Conservation (phyloP, 92 coral and sea anemone genomes). For the Porites evermanni region DNA sequence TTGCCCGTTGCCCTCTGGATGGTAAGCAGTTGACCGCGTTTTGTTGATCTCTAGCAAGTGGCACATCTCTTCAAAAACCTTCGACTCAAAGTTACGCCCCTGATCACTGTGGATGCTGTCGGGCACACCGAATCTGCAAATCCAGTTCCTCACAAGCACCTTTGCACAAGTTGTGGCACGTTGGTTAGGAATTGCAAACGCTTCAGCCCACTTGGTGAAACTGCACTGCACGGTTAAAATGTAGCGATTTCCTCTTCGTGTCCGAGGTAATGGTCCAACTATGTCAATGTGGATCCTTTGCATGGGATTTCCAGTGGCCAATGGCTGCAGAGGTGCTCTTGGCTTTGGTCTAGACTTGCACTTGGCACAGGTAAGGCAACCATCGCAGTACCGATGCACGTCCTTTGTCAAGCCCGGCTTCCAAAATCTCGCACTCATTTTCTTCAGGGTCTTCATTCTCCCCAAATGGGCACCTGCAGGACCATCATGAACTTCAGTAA, state of each 20-base stretch:
- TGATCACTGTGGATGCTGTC: conserved; percentile 62
- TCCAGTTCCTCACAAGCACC: conserved; percentile 48
- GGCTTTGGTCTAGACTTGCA: conserved; percentile 28
- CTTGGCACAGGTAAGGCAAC: conserved; percentile 58
- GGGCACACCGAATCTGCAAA: conserved; percentile 51
- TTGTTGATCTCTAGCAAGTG: conserved; percentile 13
- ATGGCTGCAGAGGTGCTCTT: too few species aligned
- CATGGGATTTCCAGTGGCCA: conserved; percentile 36
- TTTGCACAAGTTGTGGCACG: conserved; percentile 51
- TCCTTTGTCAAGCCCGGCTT: conserved; percentile 42
- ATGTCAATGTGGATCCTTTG: conserved; percentile 69
- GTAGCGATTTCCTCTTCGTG: conserved; percentile 51
- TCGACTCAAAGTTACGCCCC: conserved; percentile 36
- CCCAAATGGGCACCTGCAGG: neutral
- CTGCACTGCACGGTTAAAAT: conserved; percentile 47
- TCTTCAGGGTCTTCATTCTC: conserved; percentile 49
- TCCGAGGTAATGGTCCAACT: conserved; percentile 56
- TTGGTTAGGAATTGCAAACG: conserved; percentile 54
- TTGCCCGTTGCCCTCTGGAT: conserved; percentile 54
- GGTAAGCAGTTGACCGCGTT: conserved; percentile 19
- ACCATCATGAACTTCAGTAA: conserved; percentile 1
- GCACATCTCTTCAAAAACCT: conserved; percentile 14
- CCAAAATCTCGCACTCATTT: conserved; percentile 53
- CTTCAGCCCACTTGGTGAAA: conserved; percentile 69
- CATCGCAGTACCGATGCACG: conserved; percentile 53